Base-by-base conservation (phyloP, 1,140 invertebrate genomes). In the Psilanteris sp. region DNA sequence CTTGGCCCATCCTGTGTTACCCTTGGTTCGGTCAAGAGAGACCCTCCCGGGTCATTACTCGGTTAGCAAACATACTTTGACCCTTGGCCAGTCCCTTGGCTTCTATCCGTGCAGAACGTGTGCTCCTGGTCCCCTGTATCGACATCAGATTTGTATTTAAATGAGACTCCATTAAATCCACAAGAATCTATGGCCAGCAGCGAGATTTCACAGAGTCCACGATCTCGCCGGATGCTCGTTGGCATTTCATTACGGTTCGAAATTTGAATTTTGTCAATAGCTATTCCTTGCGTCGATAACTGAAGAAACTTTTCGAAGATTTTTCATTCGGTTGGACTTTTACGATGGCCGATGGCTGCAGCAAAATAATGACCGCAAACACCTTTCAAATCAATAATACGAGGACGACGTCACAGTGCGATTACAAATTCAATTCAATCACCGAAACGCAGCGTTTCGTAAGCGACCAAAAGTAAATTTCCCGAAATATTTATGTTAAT, bases 71-170 rank as follows among this genome's bases (percentile, higher is more conserved):
- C 87, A 89, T 81, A 86, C 86, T 87, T 86, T 81, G 85, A 83
- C 83, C 82, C 83, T 85, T 83, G 83, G 82, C 75, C 77, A 79
- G 74, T 79, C 79, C 73, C 77, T 79, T 77, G 57, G 54, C 52
- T 62, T 79, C 64, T 71, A 41, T 77, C 72, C 79, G 59, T 78
- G 74, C 64, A 70, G 46, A 77, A 59, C 57, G 68, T 73, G 75
- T 70, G 52, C 52, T 73, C 48, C 66, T 52, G 37, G 43, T 16
- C 79, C 73, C 74, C 78, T 84, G 82, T 88, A 88, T 89, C 83
- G 83, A 79, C 81, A 84, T 81, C 82, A 89, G 86, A 89, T 88
- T 88, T 87, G 84, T 88, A 88, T 88, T 89, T 88, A 89, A 89
- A 89, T 89, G 85, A 89, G 85, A 79, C 75, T 81, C 85, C 86